Evolutionary conservation across 2,113 vertebrate genomes (phyloP).

Genomic region (Eudorcas thomsonii): DNA sequence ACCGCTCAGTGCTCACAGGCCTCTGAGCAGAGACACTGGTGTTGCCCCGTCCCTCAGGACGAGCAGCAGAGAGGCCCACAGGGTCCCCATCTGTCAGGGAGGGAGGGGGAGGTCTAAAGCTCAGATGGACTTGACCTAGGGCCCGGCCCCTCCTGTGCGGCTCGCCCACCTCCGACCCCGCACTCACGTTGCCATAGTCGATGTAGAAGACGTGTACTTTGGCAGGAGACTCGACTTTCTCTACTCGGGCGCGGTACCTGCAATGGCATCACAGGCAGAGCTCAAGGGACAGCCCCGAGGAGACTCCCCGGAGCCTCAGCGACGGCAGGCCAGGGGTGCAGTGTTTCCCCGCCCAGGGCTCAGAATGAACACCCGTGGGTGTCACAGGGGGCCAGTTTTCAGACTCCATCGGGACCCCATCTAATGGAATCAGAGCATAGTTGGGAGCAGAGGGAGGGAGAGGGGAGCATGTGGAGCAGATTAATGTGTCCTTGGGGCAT

Average conservation of each 20-base stretch:
- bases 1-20: neutral
- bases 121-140: neutral
- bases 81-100: too few relatives aligned
- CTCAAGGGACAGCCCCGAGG: neutral
- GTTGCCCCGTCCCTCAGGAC: neutral
- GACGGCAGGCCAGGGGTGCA: neutral
- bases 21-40: neutral
- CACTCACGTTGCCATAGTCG: conserved; percentile 97
- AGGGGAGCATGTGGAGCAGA: conserved; percentile 51
- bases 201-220: conserved; percentile 97
- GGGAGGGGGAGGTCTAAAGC: neutral
- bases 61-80: neutral
- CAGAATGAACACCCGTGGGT: neutral
- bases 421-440: conserved; percentile 3
- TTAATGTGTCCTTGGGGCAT: conserved; percentile 72
- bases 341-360: neutral
- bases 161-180: neutral
- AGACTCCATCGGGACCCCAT: neutral
- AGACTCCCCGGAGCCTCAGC: neutral
- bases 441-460: conserved; percentile 42
- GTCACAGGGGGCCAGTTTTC: neutral
- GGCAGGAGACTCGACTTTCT: conserved; percentile 90
- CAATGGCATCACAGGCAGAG: neutral
- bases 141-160: neutral
- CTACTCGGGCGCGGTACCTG: conserved; percentile 97